Conservation (phyloP, 2,113 vertebrate species). For the Anser cygnoides region DNA sequence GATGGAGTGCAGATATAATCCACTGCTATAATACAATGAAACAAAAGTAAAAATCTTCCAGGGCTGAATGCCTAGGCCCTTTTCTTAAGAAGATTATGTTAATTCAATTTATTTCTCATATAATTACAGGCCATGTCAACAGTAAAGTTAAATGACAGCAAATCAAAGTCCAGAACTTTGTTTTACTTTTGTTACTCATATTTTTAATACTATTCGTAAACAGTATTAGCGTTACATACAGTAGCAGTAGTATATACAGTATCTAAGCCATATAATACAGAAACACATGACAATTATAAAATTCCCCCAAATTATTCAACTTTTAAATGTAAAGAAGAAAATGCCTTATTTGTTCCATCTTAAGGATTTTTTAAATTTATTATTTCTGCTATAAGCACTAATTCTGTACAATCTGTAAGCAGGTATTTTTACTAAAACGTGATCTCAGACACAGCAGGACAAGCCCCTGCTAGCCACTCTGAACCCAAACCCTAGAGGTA, state of each 20-base stretch:
- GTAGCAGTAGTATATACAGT: not conserved
- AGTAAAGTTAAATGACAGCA: not conserved
- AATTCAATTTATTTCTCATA: not conserved
- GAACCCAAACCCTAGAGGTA: fast-evolving
- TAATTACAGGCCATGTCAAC: not conserved
- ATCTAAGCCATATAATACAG: not conserved
- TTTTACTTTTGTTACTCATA: not conserved
- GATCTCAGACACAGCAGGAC: fast-evolving
- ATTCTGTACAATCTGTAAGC: not conserved
- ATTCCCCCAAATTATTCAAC: not conserved
- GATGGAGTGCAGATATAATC: not conserved
- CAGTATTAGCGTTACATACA: not conserved
- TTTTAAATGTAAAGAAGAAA: not conserved
- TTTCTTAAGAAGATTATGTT: not conserved
- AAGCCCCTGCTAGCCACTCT: not conserved
- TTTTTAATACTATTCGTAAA: not conserved
- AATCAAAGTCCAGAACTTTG: not conserved
- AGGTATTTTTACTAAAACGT: not conserved
- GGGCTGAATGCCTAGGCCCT: not conserved
- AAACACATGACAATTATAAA: not conserved
- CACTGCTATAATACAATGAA: not conserved
- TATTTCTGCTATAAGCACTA: not conserved
- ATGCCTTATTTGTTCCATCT: not conserved
- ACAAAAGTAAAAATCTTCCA: not conserved
- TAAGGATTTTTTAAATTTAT: not conserved